These are phyloP conservation scores for Eristalis pertinax DNA, from an alignment of 2,888 invertebrate species.

Conservation along the genomic window DNA sequence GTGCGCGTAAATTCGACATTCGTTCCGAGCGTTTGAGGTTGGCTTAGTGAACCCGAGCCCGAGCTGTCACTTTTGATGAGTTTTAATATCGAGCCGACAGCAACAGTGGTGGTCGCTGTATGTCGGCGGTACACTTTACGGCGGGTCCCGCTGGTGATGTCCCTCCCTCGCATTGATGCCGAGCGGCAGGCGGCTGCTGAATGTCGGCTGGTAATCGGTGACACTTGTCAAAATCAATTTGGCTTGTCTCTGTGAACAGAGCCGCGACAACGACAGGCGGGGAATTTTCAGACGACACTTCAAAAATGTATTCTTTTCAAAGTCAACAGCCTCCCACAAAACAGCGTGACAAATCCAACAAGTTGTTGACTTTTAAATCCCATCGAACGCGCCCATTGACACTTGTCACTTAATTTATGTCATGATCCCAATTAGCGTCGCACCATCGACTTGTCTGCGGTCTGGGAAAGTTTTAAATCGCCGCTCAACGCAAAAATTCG, in stretches of 20 bases:
- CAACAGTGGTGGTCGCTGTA: background rate
- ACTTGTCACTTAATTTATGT: background rate
- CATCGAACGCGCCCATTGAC: background rate
- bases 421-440: background rate
- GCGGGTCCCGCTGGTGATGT: background rate
- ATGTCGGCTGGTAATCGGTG: background rate
- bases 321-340: no score
- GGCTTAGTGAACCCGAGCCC: background rate
- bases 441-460: background rate
- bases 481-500: background rate
- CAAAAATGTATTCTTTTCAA: no score
- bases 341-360: background rate
- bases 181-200: no score
- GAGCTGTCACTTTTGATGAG: background rate
- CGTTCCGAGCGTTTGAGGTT: background rate
- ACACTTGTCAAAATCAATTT: background rate
- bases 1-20: background rate
- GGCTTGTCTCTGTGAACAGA: background rate
- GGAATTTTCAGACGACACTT: no score
- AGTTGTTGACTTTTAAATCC: background rate
- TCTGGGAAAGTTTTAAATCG: background rate
- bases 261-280: background rate
- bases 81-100: background rate
- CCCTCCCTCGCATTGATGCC: background rate
- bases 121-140: background rate